Evolutionary conservation across 2,888 invertebrate genomes (phyloP), one percentile per base, ranked within the genome.

Genomic region (Acanthopleura granulata): DNA sequence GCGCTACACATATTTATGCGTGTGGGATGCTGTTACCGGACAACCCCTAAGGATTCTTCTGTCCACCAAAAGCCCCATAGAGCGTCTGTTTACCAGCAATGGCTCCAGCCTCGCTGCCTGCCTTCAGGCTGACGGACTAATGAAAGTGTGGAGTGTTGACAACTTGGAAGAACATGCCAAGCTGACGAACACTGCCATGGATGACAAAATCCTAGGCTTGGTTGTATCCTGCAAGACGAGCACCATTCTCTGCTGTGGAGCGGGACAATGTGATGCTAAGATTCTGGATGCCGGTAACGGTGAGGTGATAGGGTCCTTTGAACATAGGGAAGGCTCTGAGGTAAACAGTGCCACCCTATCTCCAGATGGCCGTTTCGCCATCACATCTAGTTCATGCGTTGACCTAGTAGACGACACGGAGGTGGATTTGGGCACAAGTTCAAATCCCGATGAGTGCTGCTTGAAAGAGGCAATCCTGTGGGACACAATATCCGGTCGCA

Each of bases 81-180:
- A 79, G n/a, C 83, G 80, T 74, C 75, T 88, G 12, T 86, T 85
- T 76, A 83, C 85, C 14, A 85, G 85, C 0, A 78, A 81, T n/a
- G 77, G 76, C 9, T 78, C 82, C 11, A 86, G 86, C 80, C 86
- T 85, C 79, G 85, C 82, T 0, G 86, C 86, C 4, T 82, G 85
- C 3, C 78, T 88, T 15, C 79, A 86, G 4, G 77, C 82, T 40
- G 84, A 88, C 81, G 83, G 85, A 74, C 78, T 82, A 0, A 79
- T 89, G 51, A 87, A 87, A 77, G 85, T 87, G 0, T 88, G 88
- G 88, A 82, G 87, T 72, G 75, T 88, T 16, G 80, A 85, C 76
- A 87, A 88, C 77, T 77, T 88, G n/a, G 84, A 87, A 73, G 80
- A 83, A 11, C 83, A 86, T 75, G 81, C 85, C 29, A 79, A 79